A percentile compares a stretch with the other conserved stretches of the same genome.
Conservation (phyloP, 2,888 invertebrate species). For the Aethes cnicana region DNA sequence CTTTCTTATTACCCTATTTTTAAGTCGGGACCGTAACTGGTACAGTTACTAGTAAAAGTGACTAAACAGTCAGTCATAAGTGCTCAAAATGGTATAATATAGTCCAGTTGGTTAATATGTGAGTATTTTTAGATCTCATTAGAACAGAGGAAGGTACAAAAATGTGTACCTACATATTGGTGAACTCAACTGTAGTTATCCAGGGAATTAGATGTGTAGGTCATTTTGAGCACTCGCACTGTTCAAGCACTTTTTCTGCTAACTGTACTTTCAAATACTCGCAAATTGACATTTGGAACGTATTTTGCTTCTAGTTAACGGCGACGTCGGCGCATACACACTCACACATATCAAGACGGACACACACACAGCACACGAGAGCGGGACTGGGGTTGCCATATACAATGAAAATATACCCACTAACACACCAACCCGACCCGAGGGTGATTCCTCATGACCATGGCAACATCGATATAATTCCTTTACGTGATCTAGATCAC, state of each 20-base stretch:
- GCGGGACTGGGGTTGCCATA: constrained; percentile 62
- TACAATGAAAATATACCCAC: constrained; percentile 45
- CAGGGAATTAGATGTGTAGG: no score
- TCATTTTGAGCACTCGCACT: no score
- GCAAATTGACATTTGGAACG: constrained; percentile 64
- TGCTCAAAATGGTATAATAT: no score
- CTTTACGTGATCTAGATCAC: constrained; percentile 79
- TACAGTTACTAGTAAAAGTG: no score
- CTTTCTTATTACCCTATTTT: constrained; percentile 8
- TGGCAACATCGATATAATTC: constrained; percentile 72
- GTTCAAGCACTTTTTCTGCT: no score
- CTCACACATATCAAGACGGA: constrained; percentile 81
- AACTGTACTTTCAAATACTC: no score
- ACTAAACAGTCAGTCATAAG: no score
- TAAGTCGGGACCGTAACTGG: constrained; percentile 34
- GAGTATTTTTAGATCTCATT: no score
- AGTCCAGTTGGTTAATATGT: no score
- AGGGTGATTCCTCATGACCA: constrained; percentile 40
- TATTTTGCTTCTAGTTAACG: constrained; percentile 80
- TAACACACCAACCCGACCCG: constrained; percentile 31
- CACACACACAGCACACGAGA: constrained; percentile 72
- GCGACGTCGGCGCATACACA: constrained; percentile 73
- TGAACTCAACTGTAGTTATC: no score
- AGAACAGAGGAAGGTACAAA: no score
- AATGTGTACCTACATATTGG: no score